These are phyloP conservation scores for Aleadryas rufinucha DNA, from an alignment of 2,113 vertebrate genomes.

Conservation along the genomic window DNA sequence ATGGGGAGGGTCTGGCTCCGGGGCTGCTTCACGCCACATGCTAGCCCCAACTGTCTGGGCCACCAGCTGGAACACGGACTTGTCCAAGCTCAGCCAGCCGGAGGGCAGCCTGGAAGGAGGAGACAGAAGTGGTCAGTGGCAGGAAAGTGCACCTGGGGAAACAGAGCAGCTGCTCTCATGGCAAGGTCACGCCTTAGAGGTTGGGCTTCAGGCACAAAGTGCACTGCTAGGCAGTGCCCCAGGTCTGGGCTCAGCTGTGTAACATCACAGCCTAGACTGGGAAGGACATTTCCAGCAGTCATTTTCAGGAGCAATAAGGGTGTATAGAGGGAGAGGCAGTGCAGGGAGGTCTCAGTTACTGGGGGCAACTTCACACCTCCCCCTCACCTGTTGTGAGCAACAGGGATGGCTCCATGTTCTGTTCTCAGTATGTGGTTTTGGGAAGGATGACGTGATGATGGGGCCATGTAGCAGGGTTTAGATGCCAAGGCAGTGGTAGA, in stretches of 20 bases:
- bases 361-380: background rate
- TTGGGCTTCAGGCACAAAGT: background rate
- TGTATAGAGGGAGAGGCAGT: background rate
- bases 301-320: background rate
- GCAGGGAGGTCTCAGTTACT: background rate
- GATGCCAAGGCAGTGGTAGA: background rate
- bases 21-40: conserved; percentile 73
- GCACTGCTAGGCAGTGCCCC: background rate
- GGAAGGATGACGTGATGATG: background rate
- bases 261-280: background rate
- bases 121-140: background rate
- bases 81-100: conserved; percentile 89
- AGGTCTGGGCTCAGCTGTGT: background rate
- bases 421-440: background rate
- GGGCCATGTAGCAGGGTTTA: background rate
- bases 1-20: background rate
- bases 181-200: background rate
- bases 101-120: conserved; percentile 81
- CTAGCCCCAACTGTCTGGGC: conserved; percentile 82
- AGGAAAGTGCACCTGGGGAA: fast-evolving
- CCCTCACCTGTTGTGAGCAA: background rate
- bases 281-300: background rate
- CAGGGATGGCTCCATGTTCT: background rate
- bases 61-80: conserved; percentile 84
- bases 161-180: fast-evolving